Evolutionary conservation across 2,797 vertebrate genomes (phyloP).

Genomic region (Choloepus didactylus): DNA sequence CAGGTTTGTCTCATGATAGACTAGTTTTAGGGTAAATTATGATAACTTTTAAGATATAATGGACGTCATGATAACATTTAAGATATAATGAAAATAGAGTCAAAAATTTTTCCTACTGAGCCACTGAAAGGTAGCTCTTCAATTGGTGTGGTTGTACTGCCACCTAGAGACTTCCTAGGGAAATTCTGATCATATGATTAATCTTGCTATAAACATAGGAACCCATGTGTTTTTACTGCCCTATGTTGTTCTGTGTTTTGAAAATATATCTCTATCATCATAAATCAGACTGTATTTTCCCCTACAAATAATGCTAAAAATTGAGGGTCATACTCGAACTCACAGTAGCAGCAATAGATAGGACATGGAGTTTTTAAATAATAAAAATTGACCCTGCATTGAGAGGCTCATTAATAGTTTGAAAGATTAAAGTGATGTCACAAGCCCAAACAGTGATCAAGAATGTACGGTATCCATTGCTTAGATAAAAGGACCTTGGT

Average conservation of each 20-base stretch:
- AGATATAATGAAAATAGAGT: neutral
- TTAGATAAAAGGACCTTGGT: neutral
- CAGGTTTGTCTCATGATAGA: constrained; percentile 83
- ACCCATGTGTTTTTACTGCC: neutral
- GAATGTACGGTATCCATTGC: neutral
- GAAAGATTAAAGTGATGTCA: neutral
- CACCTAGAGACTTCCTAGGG: constrained; percentile 64
- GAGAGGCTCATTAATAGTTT: neutral
- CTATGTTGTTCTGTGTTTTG: neutral
- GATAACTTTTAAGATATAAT: neutral
- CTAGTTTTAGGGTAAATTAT: neutral
- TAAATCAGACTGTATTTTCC: neutral
- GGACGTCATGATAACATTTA: neutral
- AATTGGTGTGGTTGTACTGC: constrained; percentile 52
- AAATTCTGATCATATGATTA: neutral
- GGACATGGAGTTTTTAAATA: neutral
- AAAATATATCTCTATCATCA: neutral
- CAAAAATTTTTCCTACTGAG: neutral
- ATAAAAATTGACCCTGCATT: neutral
- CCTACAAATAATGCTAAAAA: neutral
- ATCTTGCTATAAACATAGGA: neutral
- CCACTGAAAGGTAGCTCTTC: neutral
- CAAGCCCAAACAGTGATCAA: neutral
- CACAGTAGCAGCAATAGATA: neutral
- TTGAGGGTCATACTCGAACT: neutral